Base-by-base conservation (phyloP, 2,113 vertebrate genomes). In the Cololabis saira region DNA sequence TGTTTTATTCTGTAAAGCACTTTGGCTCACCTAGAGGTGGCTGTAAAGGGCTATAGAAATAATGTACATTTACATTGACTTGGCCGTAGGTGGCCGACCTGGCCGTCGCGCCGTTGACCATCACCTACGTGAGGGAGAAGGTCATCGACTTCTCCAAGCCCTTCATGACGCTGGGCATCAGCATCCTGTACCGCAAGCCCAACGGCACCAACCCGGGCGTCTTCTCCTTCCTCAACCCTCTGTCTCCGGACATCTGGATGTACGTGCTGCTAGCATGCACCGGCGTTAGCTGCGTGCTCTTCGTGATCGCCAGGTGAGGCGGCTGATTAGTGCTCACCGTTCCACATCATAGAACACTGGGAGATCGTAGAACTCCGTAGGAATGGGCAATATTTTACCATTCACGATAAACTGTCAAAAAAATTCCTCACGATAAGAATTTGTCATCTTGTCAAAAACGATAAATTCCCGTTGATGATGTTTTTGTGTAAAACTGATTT, bases 161-260 rank as follows among this genome's bases (percentile, higher is more conserved):
- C 47, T 99, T 99, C 90, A 98, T 99, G 98, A 98, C 98, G 0
- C 86, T 99, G 71, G 98, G 98, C 9, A 99, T 99, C 91, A 97
- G 98, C 64, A 98, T 99, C 69, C 90, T 99, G 67, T 99, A 99
- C 89, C 94, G 96, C 37, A 98, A 98, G 72, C 97, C 97, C 22
- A 98, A 98, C 30, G 96, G 98, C 69, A 98, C 98, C 87, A 98
- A 98, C 77, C 98, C 98, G 0, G 97, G 98, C 0, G 96, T 98
- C 7, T 98, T 99, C 90, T 99, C 98, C 72, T 99, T 99, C 81
- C 88, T 99, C 69, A 98, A 97, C 57, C 98, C 98, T 0, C 93
- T 99, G 57, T 96, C 98, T 45, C 96, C 98, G 10, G 98, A 98
- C 89, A 98, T 99, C 91, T 99, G 98, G 98, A 96, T 98, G 96